Evolutionary conservation across 2,113 vertebrate genomes (phyloP).

Genomic region (Rana temporaria): DNA sequence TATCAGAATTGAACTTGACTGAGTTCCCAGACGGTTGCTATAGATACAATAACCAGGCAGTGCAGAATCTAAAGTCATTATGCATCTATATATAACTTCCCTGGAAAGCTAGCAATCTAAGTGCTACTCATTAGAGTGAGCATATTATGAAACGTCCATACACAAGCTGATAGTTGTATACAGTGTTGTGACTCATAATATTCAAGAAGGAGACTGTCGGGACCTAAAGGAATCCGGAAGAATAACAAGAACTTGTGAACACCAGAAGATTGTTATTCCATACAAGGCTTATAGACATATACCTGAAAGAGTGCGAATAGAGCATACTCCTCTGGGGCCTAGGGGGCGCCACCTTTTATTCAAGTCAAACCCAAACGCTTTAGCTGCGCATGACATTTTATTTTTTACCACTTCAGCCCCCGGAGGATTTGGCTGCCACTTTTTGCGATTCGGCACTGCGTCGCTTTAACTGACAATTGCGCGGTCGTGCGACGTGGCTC

Average conservation of each 20-base stretch:
- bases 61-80: neutral
- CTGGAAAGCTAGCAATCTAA: neutral
- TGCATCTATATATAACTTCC: neutral
- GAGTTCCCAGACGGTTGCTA: conserved; percentile 7
- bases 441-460: too few relatives aligned
- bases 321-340: too few relatives aligned
- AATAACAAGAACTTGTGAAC: too few relatives aligned
- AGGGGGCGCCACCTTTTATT: too few relatives aligned
- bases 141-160: neutral
- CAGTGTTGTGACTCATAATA: neutral
- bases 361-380: too few relatives aligned
- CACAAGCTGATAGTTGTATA: neutral
- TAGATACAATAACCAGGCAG: accelerated
- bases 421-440: too few relatives aligned
- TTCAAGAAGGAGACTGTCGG: neutral
- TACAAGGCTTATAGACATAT: neutral
- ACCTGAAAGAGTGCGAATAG: too few relatives aligned
- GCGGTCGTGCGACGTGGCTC: too few relatives aligned
- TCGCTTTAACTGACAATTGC: too few relatives aligned
- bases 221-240: neutral
- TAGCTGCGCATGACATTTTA: too few relatives aligned
- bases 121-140: neutral
- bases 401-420: too few relatives aligned
- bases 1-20: conserved; percentile 32
- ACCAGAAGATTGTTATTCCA: neutral